Conservation (phyloP, 2,113 vertebrate species). For the Mustela nigripes region DNA sequence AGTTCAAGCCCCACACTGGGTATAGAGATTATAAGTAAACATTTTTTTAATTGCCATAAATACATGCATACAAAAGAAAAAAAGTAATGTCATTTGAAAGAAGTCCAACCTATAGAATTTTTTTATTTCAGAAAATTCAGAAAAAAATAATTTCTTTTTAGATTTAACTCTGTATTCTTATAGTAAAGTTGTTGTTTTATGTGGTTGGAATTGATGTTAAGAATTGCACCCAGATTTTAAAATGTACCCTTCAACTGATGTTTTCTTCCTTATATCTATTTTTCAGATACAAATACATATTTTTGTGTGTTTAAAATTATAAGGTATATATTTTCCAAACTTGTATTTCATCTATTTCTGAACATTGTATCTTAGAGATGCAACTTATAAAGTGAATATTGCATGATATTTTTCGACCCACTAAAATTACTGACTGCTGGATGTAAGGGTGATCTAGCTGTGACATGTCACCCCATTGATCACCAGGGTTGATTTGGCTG, state of each 20-base stretch:
- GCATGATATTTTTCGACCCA: not conserved
- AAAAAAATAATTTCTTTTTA: not conserved
- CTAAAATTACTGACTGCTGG: not conserved
- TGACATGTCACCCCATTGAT: not conserved
- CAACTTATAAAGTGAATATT: not conserved
- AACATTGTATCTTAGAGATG: not conserved
- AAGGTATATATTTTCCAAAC: not conserved
- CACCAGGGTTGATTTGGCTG: not conserved
- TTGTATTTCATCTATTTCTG: not conserved
- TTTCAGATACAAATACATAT: not conserved
- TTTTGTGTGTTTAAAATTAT: not conserved
- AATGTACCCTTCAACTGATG: not conserved
- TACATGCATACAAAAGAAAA: not conserved
- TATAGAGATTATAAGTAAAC: not conserved
- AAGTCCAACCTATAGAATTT: not conserved
- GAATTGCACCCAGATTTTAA: not conserved
- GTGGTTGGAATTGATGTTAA: not conserved
- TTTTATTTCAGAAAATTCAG: not conserved
- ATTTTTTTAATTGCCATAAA: not conserved
- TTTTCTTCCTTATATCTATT: not conserved
- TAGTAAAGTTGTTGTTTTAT: not conserved
- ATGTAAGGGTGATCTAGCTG: not conserved
- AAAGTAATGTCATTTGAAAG: not conserved
- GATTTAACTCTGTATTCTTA: not conserved
- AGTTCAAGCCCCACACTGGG: not conserved